phyloP scores from a whole-genome alignment of 35 echinoderm and acorn worm genomes.

The Amphiura filiformis region DNA sequence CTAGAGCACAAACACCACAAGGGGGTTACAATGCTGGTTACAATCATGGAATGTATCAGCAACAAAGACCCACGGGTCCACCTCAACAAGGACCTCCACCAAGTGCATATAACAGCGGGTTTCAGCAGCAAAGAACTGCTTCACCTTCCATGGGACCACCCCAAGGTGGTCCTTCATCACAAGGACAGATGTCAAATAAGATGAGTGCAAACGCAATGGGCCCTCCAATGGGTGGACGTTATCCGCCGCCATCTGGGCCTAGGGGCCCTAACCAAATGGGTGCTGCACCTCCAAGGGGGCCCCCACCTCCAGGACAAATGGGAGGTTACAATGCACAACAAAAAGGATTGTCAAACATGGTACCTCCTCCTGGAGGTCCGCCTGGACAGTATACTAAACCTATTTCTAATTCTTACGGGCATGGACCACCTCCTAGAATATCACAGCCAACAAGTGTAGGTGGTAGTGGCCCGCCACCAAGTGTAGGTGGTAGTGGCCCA shows the following conservation, averaged over 20 bases:
- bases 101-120: not conserved
- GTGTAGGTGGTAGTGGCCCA: not conserved
- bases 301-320: constrained; percentile 2
- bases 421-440: not conserved
- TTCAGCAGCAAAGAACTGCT: not conserved
- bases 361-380: constrained; percentile 31
- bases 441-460: not conserved
- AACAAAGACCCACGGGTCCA: constrained; percentile 21
- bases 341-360: constrained; percentile 4
- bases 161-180: not conserved
- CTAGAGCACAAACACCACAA: constrained; percentile 36
- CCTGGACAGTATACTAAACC: not conserved
- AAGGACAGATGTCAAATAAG: not conserved
- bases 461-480: not conserved
- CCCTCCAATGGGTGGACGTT: constrained; percentile 22
- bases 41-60: constrained; percentile 37
- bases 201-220: not conserved
- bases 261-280: not conserved
- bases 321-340: not conserved
- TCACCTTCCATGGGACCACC: not conserved
- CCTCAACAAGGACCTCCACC: constrained; percentile 28
- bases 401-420: not conserved
- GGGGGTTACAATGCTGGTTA: constrained; percentile 34
- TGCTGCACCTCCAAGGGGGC: not conserved
- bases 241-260: not conserved